Percentiles rank a stretch among this genome's conserved stretches.
These are phyloP conservation scores for Propithecus perrieri DNA, from an alignment of 2,797 vertebrate genomes.

Conservation along the genomic window DNA sequence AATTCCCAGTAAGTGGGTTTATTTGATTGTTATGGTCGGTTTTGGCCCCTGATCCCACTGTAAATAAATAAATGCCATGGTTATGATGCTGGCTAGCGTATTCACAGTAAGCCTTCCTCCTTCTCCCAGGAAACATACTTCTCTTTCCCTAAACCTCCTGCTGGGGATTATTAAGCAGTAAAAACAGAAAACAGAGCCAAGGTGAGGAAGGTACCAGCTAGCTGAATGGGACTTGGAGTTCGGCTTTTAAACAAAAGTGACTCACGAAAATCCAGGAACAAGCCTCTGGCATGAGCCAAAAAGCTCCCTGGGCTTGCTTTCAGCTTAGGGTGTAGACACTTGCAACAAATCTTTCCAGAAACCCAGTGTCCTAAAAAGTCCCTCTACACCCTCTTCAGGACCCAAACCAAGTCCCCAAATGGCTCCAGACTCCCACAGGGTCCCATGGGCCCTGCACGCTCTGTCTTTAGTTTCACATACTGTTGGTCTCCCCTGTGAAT, in stretches of 20 bases:
- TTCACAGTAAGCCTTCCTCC: not conserved
- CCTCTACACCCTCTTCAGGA: not conserved
- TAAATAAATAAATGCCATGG: not conserved
- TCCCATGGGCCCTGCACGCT: fast-evolving
- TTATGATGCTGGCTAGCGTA: not conserved
- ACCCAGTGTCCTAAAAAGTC: not conserved
- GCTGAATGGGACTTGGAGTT: not conserved
- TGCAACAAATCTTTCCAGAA: slow-evolving; percentile 5
- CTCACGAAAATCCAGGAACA: slow-evolving; percentile 34
- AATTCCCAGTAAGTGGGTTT: not conserved
- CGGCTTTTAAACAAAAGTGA: not conserved
- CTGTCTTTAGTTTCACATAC: fast-evolving
- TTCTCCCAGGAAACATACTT: not conserved
- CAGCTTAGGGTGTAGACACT: not conserved
- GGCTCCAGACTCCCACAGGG: not conserved
- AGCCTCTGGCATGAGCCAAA: not conserved
- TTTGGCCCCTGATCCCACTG: not conserved
- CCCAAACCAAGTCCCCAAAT: not conserved
- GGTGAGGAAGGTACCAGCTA: not conserved
- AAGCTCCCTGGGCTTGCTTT: not conserved
- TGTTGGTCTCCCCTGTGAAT: not conserved
- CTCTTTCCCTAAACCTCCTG: not conserved
- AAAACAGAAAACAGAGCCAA: not conserved
- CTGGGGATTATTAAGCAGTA: not conserved
- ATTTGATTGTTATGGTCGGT: not conserved